Percentiles rank a stretch among this genome's conserved stretches.
phyloP scores from a whole-genome alignment of 2,797 vertebrate species.

The Orestias chungarensis region DNA sequence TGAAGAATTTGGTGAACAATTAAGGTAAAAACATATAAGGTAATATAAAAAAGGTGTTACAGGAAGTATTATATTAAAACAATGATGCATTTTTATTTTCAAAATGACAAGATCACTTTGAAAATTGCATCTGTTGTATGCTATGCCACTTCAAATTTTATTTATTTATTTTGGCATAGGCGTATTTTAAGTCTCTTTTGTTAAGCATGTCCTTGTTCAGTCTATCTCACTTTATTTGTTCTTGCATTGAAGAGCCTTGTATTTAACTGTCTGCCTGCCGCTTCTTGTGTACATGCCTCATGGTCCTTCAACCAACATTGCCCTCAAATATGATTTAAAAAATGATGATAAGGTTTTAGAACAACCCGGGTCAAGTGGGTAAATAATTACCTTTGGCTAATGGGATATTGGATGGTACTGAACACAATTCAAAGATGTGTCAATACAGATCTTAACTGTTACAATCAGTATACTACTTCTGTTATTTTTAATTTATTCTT shows the following conservation, averaged over 20 bases:
- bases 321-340: not conserved
- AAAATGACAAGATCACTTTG: not conserved
- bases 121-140: not conserved
- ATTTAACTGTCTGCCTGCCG: not conserved
- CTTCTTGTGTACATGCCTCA: not conserved
- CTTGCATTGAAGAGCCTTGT: not conserved
- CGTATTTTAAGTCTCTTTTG: not conserved
- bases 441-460: not conserved
- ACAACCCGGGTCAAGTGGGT: not conserved
- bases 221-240: not conserved
- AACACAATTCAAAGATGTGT: not conserved
- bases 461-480: not conserved
- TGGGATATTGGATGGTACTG: not conserved
- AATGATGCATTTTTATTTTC: not conserved
- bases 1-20: not conserved
- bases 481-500: too few species aligned
- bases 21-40: not conserved
- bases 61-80: not conserved
- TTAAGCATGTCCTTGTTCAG: constrained; percentile 1
- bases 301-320: constrained; percentile 1
- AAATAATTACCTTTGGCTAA: not conserved
- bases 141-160: not conserved
- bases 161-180: not conserved
- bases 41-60: not conserved
- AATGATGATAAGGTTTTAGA: not conserved